Evolutionary conservation across 2,888 invertebrate genomes (phyloP).

Genomic region (Ypsolopha scabrella): DNA sequence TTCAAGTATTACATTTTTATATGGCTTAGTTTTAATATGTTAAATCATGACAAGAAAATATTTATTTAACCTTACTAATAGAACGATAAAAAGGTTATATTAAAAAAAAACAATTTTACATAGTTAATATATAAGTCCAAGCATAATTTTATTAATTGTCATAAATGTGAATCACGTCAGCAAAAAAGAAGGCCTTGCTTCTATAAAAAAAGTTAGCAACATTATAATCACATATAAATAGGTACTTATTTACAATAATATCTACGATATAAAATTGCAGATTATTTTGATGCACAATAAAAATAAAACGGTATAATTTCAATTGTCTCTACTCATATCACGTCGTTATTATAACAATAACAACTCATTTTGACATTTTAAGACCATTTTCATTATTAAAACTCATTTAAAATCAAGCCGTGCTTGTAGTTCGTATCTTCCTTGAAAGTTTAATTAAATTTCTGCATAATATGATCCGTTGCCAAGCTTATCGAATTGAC

Average conservation of each 20-base stretch:
- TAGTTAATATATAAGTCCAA: not conserved
- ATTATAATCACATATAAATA: not conserved
- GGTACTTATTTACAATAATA: not conserved
- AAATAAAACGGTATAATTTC: not conserved
- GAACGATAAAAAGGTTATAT: not conserved
- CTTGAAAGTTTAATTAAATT: no score
- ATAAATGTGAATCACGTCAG: not conserved
- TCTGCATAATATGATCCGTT: no score
- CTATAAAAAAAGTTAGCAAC: not conserved
- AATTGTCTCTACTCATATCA: no score
- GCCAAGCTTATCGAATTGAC: no score
- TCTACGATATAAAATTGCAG: not conserved
- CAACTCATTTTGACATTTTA: no score
- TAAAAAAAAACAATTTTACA: not conserved
- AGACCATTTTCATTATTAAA: no score
- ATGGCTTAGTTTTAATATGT: conserved; percentile 46
- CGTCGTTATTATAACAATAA: no score
- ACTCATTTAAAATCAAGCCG: no score
- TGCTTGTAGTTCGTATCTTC: no score
- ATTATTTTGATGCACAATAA: not conserved
- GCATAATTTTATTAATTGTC: not conserved
- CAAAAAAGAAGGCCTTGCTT: not conserved
- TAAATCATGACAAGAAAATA: conserved; percentile 64
- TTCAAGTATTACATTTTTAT: conserved; percentile 51
- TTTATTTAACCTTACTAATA: conserved; percentile 24